A percentile compares a stretch with the other conserved stretches of the same genome.
Conservation (phyloP, 2,797 vertebrate species). For the Cottoperca gobio region DNA sequence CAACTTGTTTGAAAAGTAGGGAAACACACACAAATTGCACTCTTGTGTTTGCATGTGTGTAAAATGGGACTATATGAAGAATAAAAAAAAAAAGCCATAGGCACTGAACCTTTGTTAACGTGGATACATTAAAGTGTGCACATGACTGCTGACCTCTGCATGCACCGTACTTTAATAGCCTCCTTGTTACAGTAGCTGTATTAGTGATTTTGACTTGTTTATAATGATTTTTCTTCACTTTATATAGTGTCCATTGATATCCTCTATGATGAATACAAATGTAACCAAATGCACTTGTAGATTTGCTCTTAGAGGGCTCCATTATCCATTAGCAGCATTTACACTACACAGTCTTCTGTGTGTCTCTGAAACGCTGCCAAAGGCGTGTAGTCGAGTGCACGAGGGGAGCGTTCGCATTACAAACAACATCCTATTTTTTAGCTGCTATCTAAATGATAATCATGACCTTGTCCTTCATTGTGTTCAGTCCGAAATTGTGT, state of each 20-base stretch:
- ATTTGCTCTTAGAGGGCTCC: not conserved
- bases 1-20: not conserved
- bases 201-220: not conserved
- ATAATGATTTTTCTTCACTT: not conserved
- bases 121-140: not conserved
- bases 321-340: conserved; percentile 16
- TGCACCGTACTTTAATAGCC: not conserved
- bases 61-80: not conserved
- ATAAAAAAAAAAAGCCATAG: not conserved
- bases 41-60: not conserved
- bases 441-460: too few species aligned
- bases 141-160: not conserved
- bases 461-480: not conserved
- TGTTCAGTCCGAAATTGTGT: not conserved
- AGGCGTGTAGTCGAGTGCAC: not conserved
- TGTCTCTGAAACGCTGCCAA: conserved; percentile 1
- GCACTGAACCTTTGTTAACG: not conserved
- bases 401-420: not conserved
- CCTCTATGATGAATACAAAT: not conserved
- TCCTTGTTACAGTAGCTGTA: not conserved
- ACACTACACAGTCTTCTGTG: not conserved
- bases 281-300: not conserved
- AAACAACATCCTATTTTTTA: not conserved
- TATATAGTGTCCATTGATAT: not conserved
- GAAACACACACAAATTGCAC: not conserved